phyloP scores from a whole-genome alignment of 2,888 invertebrate species.

The Slavum lentiscoides region DNA sequence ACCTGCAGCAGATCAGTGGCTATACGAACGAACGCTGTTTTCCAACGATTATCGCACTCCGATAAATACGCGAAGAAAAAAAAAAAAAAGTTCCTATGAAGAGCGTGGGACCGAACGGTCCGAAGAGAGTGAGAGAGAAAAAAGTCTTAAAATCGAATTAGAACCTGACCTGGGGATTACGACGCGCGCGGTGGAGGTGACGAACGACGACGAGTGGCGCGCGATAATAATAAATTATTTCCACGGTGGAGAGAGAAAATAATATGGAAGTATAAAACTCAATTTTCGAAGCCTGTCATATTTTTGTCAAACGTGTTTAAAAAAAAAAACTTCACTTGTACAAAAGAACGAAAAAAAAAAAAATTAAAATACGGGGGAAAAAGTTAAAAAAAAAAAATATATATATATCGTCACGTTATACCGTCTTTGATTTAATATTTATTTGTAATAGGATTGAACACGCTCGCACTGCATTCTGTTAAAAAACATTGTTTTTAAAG shows the following conservation, averaged over 20 bases:
- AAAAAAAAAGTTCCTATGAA: no score
- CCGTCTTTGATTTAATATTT: not conserved
- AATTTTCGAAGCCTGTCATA: not conserved
- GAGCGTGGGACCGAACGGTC: no score
- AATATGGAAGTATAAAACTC: not conserved
- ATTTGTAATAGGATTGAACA: not conserved
- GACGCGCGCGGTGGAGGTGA: not conserved
- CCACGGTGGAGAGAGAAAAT: not conserved
- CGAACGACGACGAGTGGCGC: not conserved
- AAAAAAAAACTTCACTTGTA: not conserved
- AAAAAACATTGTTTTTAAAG: no score
- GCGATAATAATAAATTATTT: conserved; percentile 11
- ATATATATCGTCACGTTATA: not conserved
- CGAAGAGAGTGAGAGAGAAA: not conserved
- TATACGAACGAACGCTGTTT: not conserved
- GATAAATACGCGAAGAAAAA: not conserved
- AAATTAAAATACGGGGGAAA: not conserved
- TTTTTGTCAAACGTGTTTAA: not conserved
- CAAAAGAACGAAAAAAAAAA: not conserved
- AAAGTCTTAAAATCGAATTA: conserved; percentile 32
- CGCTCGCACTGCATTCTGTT: no score
- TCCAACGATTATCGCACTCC: not conserved
- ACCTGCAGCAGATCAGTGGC: not conserved
- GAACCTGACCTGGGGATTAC: not conserved
- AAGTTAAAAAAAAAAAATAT: not conserved